These are phyloP conservation scores for Venusia cambrica DNA, from an alignment of 2,888 invertebrate genomes.

Conservation along the genomic window DNA sequence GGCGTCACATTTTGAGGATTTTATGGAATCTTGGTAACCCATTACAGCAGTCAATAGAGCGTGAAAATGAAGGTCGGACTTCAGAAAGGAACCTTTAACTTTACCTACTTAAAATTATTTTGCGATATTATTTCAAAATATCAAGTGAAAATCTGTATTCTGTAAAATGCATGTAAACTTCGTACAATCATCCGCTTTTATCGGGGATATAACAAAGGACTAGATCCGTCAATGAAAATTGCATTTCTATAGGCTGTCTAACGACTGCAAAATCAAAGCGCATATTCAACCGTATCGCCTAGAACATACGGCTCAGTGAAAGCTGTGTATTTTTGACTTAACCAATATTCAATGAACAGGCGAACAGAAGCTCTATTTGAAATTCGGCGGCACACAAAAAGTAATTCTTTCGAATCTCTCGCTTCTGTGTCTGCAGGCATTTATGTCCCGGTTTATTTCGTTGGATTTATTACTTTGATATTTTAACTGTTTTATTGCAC, in stretches of 20 bases:
- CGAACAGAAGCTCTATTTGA: not conserved
- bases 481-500: conserved; percentile 7
- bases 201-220: not conserved
- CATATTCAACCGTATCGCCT: not conserved
- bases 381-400: conserved; percentile 9
- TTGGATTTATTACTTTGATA: conserved; percentile 9
- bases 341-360: conserved; percentile 9
- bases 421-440: conserved; percentile 2
- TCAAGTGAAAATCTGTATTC: no score
- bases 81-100: no score
- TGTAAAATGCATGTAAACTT: no score
- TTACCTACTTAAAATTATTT: no score
- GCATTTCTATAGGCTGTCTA: conserved; percentile 2
- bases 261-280: not conserved
- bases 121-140: no score
- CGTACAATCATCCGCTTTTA: no score
- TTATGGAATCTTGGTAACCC: conserved; percentile 34
- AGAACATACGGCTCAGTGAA: not conserved
- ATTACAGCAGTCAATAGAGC: conserved; percentile 45
- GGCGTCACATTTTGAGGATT: conserved; percentile 17
- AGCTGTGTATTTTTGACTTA: not conserved
- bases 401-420: not conserved
- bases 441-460: conserved; percentile 7
- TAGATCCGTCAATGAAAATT: conserved; percentile 3
- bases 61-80: conserved; percentile 43